Evolutionary conservation across 30 jellyfish, hydroid and myxozoan species (phyloP).

Genomic region (Cassiopea xamachana): DNA sequence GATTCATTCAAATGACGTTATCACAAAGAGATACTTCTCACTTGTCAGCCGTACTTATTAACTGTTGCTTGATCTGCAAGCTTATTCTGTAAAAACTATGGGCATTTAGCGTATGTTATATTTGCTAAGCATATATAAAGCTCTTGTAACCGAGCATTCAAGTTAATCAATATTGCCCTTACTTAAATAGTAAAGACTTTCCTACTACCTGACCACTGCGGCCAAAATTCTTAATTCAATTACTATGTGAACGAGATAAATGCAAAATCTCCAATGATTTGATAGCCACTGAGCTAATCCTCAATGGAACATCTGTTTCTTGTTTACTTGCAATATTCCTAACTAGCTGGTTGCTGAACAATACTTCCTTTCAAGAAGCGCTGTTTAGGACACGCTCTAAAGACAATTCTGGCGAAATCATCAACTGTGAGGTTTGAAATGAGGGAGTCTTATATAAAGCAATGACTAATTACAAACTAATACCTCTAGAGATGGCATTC

Average conservation of each 20-base stretch:
- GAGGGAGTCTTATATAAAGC: background rate
- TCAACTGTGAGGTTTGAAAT: conserved; percentile 7
- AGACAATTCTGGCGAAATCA: background rate
- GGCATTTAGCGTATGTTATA: no score
- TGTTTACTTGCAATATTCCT: background rate
- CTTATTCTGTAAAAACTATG: no score
- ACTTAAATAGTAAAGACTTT: background rate
- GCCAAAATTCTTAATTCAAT: conserved; percentile 28
- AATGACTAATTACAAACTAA: background rate
- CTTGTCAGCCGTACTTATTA: no score
- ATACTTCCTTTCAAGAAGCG: background rate
- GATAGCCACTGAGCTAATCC: conserved; percentile 37
- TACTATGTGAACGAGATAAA: conserved; percentile 45
- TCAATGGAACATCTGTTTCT: conserved; percentile 23
- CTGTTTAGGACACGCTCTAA: background rate
- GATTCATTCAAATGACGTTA: no score
- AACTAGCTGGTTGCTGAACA: background rate
- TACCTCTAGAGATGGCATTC: background rate
- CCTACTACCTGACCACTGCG: conserved; percentile 28
- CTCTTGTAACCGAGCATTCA: no score
- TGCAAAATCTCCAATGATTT: conserved; percentile 21
- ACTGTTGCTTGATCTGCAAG: no score
- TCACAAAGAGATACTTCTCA: no score
- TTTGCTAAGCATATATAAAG: no score
- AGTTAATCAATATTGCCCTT: no score